Evolutionary conservation across 2,797 vertebrate genomes (phyloP), one percentile per base, ranked within the genome.

Genomic region (Micropoecilia bifurca): DNA sequence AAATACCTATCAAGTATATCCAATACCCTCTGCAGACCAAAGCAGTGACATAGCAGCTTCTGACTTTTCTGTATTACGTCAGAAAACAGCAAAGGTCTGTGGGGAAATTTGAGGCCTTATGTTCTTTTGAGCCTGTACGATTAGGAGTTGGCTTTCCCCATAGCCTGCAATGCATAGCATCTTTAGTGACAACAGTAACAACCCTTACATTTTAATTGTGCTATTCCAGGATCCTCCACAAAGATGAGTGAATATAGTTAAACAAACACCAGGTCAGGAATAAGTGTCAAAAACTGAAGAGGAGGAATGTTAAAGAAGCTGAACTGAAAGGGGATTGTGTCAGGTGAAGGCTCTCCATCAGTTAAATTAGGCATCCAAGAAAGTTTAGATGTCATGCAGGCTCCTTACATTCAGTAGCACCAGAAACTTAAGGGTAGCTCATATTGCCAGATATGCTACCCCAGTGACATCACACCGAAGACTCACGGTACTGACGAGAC

Each of bases 61-160:
- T 95, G 95, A 96, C 95, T 96, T 96, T 95, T 96, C 95, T 97
- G 95, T 96, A 96, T 89, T 90, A 96, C 94, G 89, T 94, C 96
- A 96, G 96, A 96, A 96, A 96, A 95, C 92, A 88, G 94, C 95
- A 94, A 94, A 89, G 92, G 95, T 95, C 96, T 94, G 88, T 84
- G 88, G 94, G 83, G 95, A 90, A 85, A 87, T 90, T 80, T 86
- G 88, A 83, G 84, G 79, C 74, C 87, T 85, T 50, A 77, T 16
- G 82, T 89, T 91, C 91, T 41, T 55, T 77, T 68, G 89, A 91
- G 86, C 81, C 79, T 83, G 41, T 85, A 83, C 80, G 81, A 88
- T 91, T 92, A 88, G 85, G 89, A 95, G 95, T 93, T 96, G 95
- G 95, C 93, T 95, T 92, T 84, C 93, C 91, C 93, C 90, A 92